These are phyloP conservation scores for Chrysomela aeneicollis DNA, from an alignment of 2,888 invertebrate genomes.

Conservation along the genomic window DNA sequence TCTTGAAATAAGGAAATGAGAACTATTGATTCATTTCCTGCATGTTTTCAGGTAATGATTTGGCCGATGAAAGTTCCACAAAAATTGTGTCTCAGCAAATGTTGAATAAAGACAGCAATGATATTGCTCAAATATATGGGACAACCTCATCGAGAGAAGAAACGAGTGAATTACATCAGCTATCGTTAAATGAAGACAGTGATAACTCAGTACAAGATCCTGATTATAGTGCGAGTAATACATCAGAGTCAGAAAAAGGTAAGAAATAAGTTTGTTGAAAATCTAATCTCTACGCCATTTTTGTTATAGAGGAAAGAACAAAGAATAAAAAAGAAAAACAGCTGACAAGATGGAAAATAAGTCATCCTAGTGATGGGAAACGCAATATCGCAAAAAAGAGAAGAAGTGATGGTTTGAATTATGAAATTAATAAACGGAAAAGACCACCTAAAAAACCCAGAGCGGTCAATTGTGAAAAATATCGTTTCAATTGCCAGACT, in stretches of 20 bases:
- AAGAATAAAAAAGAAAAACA: constrained; percentile 4
- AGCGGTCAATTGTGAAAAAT: constrained; percentile 3
- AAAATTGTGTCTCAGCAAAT: constrained; percentile 4
- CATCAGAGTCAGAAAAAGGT: constrained; percentile 8
- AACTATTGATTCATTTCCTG: constrained; percentile 1
- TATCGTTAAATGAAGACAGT: constrained; percentile 4
- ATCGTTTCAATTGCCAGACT: constrained; percentile 10
- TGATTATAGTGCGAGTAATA: constrained; percentile 1
- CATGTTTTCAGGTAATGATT: constrained; percentile 4
- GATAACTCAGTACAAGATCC: constrained; percentile 7
- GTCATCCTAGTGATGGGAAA: constrained; percentile 7
- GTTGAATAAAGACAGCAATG: constrained; percentile 7
- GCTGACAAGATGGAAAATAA: constrained; percentile 4
- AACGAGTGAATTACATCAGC: constrained; percentile 1
- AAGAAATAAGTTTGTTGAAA: constrained; percentile 3
- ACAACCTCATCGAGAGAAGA: constrained; percentile 8
- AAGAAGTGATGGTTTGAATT: constrained; percentile 14
- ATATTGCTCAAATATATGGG: constrained; percentile 7
- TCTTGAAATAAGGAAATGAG: neutral
- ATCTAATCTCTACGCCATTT: constrained; percentile 4
- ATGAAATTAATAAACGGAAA: constrained; percentile 4
- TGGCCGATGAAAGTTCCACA: neutral
- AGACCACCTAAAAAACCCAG: constrained; percentile 11
- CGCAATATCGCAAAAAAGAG: constrained; percentile 8
- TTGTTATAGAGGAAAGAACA: constrained; percentile 3